Evolutionary conservation across 2,797 vertebrate genomes (phyloP).

Genomic region (Sebastes itinus): DNA sequence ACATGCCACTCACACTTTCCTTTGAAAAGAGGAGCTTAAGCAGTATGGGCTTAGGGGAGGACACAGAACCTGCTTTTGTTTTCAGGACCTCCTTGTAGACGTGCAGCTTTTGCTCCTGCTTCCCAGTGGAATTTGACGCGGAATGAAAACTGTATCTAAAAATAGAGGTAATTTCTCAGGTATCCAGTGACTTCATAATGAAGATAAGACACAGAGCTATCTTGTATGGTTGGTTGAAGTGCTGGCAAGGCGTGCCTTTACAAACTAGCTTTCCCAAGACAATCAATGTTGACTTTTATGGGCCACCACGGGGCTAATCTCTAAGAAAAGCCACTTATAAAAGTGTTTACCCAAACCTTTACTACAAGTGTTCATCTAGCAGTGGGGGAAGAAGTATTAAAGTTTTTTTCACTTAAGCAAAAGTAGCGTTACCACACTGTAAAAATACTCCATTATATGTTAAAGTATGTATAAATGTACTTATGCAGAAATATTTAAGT

Average conservation of each 20-base stretch:
- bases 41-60: conserved; percentile 4
- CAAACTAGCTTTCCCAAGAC: conserved; percentile 26
- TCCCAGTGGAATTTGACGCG: not conserved
- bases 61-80: conserved; percentile 44
- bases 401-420: not conserved
- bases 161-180: conserved; percentile 2
- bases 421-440: not conserved
- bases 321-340: conserved; percentile 17
- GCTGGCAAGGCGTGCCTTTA: conserved; percentile 49
- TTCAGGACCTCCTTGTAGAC: not conserved
- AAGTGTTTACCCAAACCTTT: conserved; percentile 18
- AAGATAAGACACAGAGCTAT: conserved; percentile 6
- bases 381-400: not conserved
- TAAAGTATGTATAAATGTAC: not conserved
- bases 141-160: conserved; percentile 8
- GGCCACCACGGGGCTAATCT: not conserved
- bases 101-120: not conserved
- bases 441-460: not conserved
- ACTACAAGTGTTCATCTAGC: not conserved
- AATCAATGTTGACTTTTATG: conserved; percentile 36
- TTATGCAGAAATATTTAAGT: not conserved
- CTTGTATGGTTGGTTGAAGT: not conserved
- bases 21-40: conserved; percentile 47
- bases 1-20: conserved; percentile 51
- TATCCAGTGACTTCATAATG: not conserved